Evolutionary conservation across 2,113 vertebrate species (phyloP).

Genomic region (Clarias magur): DNA sequence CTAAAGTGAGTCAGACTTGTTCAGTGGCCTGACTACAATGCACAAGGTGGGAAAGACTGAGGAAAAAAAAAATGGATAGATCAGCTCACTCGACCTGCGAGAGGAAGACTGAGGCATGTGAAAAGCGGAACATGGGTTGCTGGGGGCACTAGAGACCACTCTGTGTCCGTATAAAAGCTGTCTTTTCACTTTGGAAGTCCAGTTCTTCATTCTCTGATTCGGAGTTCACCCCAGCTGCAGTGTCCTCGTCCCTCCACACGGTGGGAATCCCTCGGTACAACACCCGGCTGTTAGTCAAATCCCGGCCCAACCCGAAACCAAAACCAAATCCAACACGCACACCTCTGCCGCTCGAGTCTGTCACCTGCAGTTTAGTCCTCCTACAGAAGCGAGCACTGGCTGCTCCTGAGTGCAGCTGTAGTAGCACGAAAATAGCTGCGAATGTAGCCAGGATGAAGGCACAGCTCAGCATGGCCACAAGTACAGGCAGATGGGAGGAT

Average conservation of each 20-base stretch:
- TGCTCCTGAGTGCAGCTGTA: conserved; percentile 83
- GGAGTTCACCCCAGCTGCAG: conserved; percentile 64
- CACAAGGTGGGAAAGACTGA: neutral
- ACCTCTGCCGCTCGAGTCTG: conserved; percentile 70
- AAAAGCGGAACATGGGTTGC: neutral
- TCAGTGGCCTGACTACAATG: neutral
- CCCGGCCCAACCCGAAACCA: conserved; percentile 58
- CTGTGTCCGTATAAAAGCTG: conserved; percentile 95
- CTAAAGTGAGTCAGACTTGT: neutral
- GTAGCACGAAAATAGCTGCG: conserved; percentile 81
- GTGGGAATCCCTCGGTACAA: conserved; percentile 94
- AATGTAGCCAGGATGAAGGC: conserved; percentile 85
- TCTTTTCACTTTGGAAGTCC: conserved; percentile 85
- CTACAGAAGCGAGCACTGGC: conserved; percentile 70
- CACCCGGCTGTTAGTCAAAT: conserved; percentile 71
- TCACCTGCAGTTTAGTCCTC: conserved; percentile 83
- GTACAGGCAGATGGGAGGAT: conserved; percentile 73
- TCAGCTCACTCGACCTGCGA: conserved; percentile 20
- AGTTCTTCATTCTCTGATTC: conserved; percentile 89
- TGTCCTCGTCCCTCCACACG: conserved; percentile 89
- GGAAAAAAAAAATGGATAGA: neutral
- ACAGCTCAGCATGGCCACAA: conserved; percentile 87
- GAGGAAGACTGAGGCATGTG: conserved; percentile 40
- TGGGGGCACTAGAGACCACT: conserved; percentile 80
- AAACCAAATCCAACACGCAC: conserved; percentile 63